Evolutionary conservation across 2,888 invertebrate genomes (phyloP).

Genomic region (Cheilosia impressa): DNA sequence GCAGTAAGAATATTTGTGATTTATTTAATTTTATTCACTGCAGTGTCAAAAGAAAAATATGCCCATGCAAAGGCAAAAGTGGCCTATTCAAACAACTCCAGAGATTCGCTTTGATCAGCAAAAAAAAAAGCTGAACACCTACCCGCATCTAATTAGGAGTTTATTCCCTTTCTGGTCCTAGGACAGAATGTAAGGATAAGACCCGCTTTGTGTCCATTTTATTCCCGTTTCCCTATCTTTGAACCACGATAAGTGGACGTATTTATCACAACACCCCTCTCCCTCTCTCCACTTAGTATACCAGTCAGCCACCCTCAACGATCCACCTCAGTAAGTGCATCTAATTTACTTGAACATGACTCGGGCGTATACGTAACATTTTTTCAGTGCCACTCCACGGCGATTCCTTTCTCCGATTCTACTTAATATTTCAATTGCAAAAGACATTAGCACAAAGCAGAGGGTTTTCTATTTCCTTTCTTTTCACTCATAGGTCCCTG

Average conservation of each 20-base stretch:
- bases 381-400: not conserved
- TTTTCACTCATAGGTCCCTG: slow-evolving; percentile 28
- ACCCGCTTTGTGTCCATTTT: slow-evolving; percentile 23
- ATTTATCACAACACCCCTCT: not conserved
- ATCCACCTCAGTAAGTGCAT: not conserved
- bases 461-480: not conserved
- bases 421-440: slow-evolving; percentile 33
- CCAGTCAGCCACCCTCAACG: slow-evolving; percentile 28
- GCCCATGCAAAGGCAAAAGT: not conserved
- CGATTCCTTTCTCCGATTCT: not conserved
- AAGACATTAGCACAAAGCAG: slow-evolving; percentile 43
- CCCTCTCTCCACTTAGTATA: not conserved
- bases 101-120: slow-evolving; percentile 16
- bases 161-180: slow-evolving; percentile 13
- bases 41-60: too few species aligned
- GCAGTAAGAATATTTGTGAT: too few species aligned
- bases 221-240: slow-evolving; percentile 19
- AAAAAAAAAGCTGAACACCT: not conserved
- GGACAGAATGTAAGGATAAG: not conserved
- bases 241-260: slow-evolving; percentile 22
- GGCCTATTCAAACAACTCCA: slow-evolving; percentile 15
- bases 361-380: slow-evolving; percentile 50
- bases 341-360: not conserved
- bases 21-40: too few species aligned
- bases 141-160: slow-evolving; percentile 25